A percentile compares a stretch with the other conserved stretches of the same genome.
Evolutionary conservation across 2,113 vertebrate species (phyloP).

Genomic region (Heliornis fulica): DNA sequence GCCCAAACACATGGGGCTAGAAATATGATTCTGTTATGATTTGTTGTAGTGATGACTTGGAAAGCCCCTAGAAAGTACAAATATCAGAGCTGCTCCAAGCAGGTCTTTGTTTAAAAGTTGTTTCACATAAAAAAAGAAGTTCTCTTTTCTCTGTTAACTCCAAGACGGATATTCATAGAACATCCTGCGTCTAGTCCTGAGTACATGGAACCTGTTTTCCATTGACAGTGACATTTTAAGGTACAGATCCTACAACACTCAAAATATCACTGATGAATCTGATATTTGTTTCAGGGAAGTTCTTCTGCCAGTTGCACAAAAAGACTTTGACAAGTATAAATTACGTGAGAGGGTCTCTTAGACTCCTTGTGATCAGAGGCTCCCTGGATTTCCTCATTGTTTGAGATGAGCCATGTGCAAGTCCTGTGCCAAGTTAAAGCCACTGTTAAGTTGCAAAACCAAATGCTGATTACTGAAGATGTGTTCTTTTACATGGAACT

Average conservation of each 20-base stretch:
- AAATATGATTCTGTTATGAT: background rate
- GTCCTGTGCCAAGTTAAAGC: background rate
- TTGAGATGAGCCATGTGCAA: background rate
- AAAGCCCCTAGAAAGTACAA: background rate
- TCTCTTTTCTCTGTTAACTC: background rate
- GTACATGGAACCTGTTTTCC: background rate
- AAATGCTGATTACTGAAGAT: background rate
- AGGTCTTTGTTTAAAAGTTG: background rate
- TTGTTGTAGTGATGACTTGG: background rate
- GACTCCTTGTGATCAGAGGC: background rate
- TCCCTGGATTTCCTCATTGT: background rate
- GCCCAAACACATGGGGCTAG: background rate
- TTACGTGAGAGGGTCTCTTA: background rate
- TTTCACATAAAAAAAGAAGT: background rate
- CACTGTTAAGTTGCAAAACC: background rate
- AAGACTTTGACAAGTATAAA: background rate
- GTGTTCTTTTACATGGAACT: background rate
- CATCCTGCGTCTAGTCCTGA: background rate
- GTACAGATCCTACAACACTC: background rate
- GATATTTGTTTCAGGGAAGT: background rate
- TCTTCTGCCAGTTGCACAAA: background rate
- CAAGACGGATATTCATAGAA: background rate
- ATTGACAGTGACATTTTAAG: background rate
- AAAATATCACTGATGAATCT: background rate
- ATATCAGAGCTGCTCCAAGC: background rate